A percentile compares a stretch with the other conserved stretches of the same genome.
Conservation (phyloP, 2,888 invertebrate genomes). For the Cephalotes varians region DNA sequence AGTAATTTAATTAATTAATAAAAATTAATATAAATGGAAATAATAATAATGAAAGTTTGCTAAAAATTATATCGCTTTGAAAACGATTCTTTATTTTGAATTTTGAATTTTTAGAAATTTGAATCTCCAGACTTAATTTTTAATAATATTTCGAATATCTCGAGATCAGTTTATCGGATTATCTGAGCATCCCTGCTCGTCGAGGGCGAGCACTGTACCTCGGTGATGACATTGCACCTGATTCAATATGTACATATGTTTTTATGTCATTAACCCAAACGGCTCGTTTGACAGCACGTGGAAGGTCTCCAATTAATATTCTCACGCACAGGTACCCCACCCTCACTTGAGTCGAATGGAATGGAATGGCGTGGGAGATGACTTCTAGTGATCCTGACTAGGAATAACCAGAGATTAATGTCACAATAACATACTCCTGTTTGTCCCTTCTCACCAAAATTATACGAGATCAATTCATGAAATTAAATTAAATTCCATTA, state of each 20-base stretch:
- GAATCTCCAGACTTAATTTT: not conserved
- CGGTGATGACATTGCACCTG: conserved; percentile 68
- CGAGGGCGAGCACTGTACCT: conserved; percentile 47
- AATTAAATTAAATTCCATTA: conserved; percentile 1
- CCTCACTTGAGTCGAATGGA: conserved; percentile 59
- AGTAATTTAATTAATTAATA: not conserved
- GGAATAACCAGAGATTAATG: conserved; percentile 49
- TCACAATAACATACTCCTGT: conserved; percentile 45
- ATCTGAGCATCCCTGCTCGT: conserved; percentile 43
- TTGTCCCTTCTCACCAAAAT: conserved; percentile 4
- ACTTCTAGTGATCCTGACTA: conserved; percentile 57
- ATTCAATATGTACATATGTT: conserved; percentile 64
- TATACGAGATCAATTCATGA: not conserved
- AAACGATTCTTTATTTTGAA: not conserved
- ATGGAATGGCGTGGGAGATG: conserved; percentile 58
- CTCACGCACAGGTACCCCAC: conserved; percentile 72
- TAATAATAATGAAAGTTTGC: not conserved
- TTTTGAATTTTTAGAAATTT: not conserved
- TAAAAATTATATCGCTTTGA: not conserved
- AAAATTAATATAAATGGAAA: not conserved
- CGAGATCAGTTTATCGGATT: not conserved
- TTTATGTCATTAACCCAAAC: conserved; percentile 70
- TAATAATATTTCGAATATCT: not conserved
- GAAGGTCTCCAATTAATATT: conserved; percentile 69
- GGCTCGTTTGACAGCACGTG: conserved; percentile 64